Evolutionary conservation across 2,797 vertebrate genomes (phyloP).

Genomic region (Petrocephalus schoutedeni): DNA sequence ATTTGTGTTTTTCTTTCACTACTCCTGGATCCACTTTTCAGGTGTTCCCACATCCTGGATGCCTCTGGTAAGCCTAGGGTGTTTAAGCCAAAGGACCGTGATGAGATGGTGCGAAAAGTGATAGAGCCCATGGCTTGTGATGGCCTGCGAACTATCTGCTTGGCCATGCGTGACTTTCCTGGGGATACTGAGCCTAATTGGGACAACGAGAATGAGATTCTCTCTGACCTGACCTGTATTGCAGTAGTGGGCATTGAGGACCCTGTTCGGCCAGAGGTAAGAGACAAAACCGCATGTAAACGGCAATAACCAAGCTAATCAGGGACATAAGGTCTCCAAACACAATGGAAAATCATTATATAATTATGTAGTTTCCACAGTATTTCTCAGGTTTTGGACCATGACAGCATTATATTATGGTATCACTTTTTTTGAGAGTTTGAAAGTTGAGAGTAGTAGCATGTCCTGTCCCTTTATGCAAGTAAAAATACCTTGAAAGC

Average conservation of each 20-base stretch:
- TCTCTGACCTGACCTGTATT: slow-evolving; percentile 84
- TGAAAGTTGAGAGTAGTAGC: no score
- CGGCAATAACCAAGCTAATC: background rate
- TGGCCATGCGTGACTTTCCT: slow-evolving; percentile 85
- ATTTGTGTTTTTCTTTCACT: background rate
- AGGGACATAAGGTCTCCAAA: background rate
- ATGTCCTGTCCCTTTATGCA: no score
- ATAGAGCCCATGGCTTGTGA: slow-evolving; percentile 96
- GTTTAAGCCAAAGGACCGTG: slow-evolving; percentile 83
- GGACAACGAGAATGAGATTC: slow-evolving; percentile 82
- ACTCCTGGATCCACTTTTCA: slow-evolving; percentile 38
- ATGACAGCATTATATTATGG: no score
- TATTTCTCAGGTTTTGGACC: no score
- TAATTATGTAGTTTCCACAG: slow-evolving; percentile 1
- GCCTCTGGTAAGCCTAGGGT: slow-evolving; percentile 63
- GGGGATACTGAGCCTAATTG: slow-evolving; percentile 73
- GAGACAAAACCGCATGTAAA: background rate
- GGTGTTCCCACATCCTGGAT: slow-evolving; percentile 82
- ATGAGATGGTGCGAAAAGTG: slow-evolving; percentile 87
- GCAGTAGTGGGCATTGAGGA: slow-evolving; percentile 92
- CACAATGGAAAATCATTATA: background rate
- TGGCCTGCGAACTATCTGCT: slow-evolving; percentile 88
- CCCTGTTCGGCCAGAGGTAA: slow-evolving; percentile 89
- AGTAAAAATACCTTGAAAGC: no score
- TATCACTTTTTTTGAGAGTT: no score